Evolutionary conservation across 2,888 invertebrate species (phyloP).

Genomic region (Drosophila antonietae): DNA sequence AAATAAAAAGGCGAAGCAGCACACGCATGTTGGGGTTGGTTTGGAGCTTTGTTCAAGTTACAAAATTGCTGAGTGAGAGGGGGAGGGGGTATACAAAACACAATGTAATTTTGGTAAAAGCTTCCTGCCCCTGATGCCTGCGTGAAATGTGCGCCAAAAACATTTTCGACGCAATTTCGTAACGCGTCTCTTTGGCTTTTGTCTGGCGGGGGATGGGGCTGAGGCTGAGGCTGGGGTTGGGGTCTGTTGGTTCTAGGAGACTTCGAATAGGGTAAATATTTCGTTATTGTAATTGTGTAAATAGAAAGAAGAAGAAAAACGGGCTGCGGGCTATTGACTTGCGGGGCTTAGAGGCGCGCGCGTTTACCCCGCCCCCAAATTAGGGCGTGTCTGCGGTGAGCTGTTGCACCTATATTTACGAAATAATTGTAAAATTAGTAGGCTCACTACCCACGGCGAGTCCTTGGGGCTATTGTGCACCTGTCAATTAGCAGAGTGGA

Average conservation of each 20-base stretch:
- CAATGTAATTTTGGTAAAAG: constrained; percentile 61
- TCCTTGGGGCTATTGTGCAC: constrained; percentile 3
- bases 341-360: constrained; percentile 46
- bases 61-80: not conserved
- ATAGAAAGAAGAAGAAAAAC: constrained; percentile 60
- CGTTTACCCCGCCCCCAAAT: constrained; percentile 47
- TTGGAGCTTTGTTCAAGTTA: constrained; percentile 27
- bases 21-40: constrained; percentile 17
- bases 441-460: not conserved
- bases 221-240: not conserved
- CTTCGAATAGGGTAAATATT: constrained; percentile 40
- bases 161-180: constrained; percentile 71
- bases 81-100: constrained; percentile 16
- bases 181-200: constrained; percentile 34
- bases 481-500: constrained; percentile 29
- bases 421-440: constrained; percentile 58
- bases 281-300: constrained; percentile 72
- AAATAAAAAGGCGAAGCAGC: constrained; percentile 37
- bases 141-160: constrained; percentile 40
- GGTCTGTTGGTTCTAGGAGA: not conserved
- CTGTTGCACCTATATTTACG: constrained; percentile 48
- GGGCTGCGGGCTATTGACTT: constrained; percentile 69
- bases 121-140: constrained; percentile 10
- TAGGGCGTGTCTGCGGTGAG: not conserved
- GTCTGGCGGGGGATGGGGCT: constrained; percentile 11